These are phyloP conservation scores for Chloroceryle aenea DNA, from an alignment of 2,113 vertebrate species.

Conservation along the genomic window DNA sequence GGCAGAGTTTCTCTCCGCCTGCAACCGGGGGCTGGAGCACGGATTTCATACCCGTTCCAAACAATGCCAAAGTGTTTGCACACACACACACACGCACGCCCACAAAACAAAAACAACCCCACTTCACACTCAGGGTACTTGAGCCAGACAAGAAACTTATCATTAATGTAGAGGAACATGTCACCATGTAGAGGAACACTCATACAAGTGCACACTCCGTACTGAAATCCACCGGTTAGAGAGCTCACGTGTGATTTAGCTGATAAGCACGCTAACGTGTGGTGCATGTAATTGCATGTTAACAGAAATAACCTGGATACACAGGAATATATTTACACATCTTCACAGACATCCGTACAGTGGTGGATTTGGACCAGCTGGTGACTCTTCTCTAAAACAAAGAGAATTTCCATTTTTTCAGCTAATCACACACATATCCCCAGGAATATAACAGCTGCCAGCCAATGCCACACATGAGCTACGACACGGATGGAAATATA, in stretches of 20 bases:
- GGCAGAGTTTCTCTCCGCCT: not conserved
- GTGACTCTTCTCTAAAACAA: not conserved
- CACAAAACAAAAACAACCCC: not conserved
- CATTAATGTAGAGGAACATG: not conserved
- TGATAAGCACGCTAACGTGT: not conserved
- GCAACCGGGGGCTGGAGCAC: fast-evolving
- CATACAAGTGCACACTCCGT: fast-evolving
- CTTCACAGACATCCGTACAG: fast-evolving
- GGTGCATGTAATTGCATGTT: not conserved
- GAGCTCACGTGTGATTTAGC: not conserved
- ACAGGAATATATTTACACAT: fast-evolving
- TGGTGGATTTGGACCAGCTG: not conserved
- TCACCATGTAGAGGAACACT: fast-evolving
- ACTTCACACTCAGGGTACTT: not conserved
- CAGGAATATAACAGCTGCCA: not conserved
- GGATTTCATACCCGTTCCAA: fast-evolving
- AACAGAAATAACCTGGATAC: not conserved
- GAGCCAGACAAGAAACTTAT: not conserved
- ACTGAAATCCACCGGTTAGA: not conserved
- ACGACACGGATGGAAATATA: fast-evolving
- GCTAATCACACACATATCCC: not conserved
- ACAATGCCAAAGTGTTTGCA: not conserved
- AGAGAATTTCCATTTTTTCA: not conserved
- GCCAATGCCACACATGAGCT: not conserved
- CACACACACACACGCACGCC: not conserved